Percentiles rank a stretch among this genome's conserved stretches.
These are phyloP conservation scores for Ispidina picta DNA, from an alignment of 2,797 vertebrate genomes.

Conservation along the genomic window DNA sequence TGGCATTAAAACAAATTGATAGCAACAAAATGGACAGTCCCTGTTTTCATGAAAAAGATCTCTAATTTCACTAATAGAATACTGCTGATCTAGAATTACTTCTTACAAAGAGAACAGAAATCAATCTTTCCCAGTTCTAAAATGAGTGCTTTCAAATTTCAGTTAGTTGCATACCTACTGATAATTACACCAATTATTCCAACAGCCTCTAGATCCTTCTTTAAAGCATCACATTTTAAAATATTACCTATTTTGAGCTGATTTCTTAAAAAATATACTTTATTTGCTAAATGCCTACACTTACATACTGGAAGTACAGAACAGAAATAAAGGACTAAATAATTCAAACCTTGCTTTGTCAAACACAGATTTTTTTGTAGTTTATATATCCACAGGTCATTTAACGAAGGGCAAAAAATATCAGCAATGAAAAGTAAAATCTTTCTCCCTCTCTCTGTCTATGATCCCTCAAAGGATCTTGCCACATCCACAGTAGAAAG, in stretches of 20 bases:
- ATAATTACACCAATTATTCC: neutral
- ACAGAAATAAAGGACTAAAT: neutral
- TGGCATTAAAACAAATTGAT: neutral
- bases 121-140: neutral
- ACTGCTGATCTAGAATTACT: neutral
- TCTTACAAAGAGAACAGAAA: neutral
- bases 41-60: conserved; percentile 14
- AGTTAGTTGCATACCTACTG: neutral
- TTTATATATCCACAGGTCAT: conserved; percentile 11
- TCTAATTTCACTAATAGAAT: neutral
- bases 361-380: neutral
- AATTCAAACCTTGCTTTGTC: neutral
- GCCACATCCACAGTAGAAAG: conserved; percentile 16
- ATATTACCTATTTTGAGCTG: neutral
- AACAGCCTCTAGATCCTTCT: neutral
- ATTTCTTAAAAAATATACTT: conserved; percentile 18
- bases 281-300: neutral
- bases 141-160: neutral
- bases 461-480: neutral
- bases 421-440: conserved; percentile 42
- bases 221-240: neutral
- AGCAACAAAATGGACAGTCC: neutral
- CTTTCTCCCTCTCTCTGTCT: neutral
- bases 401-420: conserved; percentile 43
- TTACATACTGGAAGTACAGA: neutral